Evolutionary conservation across 2,888 invertebrate species (phyloP).

Genomic region (Steromphala cineraria): DNA sequence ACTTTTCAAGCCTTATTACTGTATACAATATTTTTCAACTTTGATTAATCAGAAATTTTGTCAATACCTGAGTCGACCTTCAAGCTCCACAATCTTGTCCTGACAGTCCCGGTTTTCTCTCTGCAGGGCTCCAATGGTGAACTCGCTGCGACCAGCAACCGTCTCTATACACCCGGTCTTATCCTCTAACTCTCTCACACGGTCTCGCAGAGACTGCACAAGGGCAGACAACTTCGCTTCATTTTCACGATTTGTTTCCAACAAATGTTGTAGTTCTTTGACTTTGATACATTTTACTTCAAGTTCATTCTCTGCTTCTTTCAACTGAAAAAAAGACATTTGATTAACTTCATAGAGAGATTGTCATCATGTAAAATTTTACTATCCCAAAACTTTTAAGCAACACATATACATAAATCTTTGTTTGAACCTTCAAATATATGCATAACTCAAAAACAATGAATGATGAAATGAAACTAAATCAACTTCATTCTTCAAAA

Average conservation of each 20-base stretch:
- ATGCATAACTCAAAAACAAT: no score
- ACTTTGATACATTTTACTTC: slow-evolving; percentile 71
- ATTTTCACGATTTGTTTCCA: slow-evolving; percentile 68
- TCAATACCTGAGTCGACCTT: slow-evolving; percentile 68
- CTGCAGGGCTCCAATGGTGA: slow-evolving; percentile 70
- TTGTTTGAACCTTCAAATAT: neutral
- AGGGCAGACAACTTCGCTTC: slow-evolving; percentile 62
- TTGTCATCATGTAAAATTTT: neutral
- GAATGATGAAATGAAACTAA: no score
- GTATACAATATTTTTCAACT: no score
- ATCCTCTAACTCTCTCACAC: slow-evolving; percentile 67
- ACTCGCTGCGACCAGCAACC: slow-evolving; percentile 69
- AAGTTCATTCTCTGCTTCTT: slow-evolving; percentile 55
- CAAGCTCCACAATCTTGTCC: slow-evolving; percentile 71
- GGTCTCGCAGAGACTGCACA: slow-evolving; percentile 61
- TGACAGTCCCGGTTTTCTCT: slow-evolving; percentile 66
- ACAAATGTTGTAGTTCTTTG: slow-evolving; percentile 62
- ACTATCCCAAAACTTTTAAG: neutral
- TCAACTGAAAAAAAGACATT: neutral
- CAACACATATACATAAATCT: neutral
- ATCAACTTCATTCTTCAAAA: no score
- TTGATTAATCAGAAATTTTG: no score
- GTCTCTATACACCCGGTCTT: slow-evolving; percentile 65
- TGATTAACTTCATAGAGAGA: neutral
- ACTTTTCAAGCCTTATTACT: no score